phyloP scores from a whole-genome alignment of 2,113 vertebrate species.

The Lethenteron reissneri region DNA sequence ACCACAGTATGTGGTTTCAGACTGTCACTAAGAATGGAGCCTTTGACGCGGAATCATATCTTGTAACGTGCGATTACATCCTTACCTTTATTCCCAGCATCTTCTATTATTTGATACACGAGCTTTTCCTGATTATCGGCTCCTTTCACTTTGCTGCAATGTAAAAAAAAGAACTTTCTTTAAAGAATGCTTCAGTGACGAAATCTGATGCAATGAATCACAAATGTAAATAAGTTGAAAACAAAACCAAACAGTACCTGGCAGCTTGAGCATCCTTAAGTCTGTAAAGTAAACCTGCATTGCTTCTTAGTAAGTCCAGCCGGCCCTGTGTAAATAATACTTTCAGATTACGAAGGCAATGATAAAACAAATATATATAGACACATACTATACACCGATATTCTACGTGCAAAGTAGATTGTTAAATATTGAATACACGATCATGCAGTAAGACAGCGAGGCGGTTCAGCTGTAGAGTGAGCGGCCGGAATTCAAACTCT shows the following conservation, averaged over 20 bases:
- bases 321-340: conserved; percentile 41
- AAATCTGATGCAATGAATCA: background rate
- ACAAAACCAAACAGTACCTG: conserved; percentile 25
- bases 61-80: too few relatives aligned
- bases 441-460: too few relatives aligned
- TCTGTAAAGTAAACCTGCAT: conserved; percentile 63
- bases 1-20: too few relatives aligned
- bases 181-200: background rate
- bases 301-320: conserved; percentile 73
- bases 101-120: conserved; percentile 94
- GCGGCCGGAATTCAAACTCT: too few relatives aligned
- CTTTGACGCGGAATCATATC: too few relatives aligned
- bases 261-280: conserved; percentile 61
- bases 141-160: conserved; percentile 79
- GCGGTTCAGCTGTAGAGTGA: too few relatives aligned
- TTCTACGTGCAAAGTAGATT: background rate
- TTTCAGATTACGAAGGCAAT: too few relatives aligned
- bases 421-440: too few relatives aligned
- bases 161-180: background rate
- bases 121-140: conserved; percentile 97
- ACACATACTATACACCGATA: too few relatives aligned
- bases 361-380: background rate
- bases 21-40: too few relatives aligned
- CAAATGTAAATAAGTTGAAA: background rate
- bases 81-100: conserved; percentile 86